Base-by-base conservation (phyloP, 2,797 vertebrate genomes). In the Oophaga sylvatica region DNA sequence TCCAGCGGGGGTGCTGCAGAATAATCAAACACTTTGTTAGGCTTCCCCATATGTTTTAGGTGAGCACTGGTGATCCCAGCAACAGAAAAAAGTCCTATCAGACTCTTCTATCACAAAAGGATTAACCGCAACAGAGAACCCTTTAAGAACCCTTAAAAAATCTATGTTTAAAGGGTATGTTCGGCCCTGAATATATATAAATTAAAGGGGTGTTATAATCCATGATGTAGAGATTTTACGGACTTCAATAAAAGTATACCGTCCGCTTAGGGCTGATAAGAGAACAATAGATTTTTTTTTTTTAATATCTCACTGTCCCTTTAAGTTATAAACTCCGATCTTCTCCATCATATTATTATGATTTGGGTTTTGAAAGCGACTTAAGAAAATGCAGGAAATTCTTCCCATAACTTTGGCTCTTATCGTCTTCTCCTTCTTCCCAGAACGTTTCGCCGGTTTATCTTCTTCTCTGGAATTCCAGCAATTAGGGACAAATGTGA, bases 341-440 rank as follows among this genome's bases (percentile, higher is more conserved):
- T n/a, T 10, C 26, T n/a, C 10, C 31, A 73, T 59, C 73, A 31
- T 62, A 57, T 62, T 75, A 62, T 22, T 75, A 62, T 22, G 19
- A 75, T 60, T 75, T 63, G 60, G 56, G 68, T 19, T 13, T 83
- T 75, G 31, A 60, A 75, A 60, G 20, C 59, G 76, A 60, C 20
- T 81, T 48, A 22, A 62, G 63, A 53, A 83, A 79, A 60, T 59
- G 17, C 87, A 88, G 87, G 87, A 88, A 88, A 88, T 88, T 83
- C 81, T 84, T 88, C 75, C 81, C 81, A 88, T 88, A 88, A 60
- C 81, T 88, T 53, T 78, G 81, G 63, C 68, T 13, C 53, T 17
- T 60, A 0, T 63, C 26, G 16, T 35, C 29, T 57, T 65, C 80
- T 35, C 35, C 35, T 79, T 13, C 48, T 83, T 87, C 87, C 81